These are phyloP conservation scores for Enteromius paludinosus DNA, from an alignment of 2,797 vertebrate species.

Conservation along the genomic window DNA sequence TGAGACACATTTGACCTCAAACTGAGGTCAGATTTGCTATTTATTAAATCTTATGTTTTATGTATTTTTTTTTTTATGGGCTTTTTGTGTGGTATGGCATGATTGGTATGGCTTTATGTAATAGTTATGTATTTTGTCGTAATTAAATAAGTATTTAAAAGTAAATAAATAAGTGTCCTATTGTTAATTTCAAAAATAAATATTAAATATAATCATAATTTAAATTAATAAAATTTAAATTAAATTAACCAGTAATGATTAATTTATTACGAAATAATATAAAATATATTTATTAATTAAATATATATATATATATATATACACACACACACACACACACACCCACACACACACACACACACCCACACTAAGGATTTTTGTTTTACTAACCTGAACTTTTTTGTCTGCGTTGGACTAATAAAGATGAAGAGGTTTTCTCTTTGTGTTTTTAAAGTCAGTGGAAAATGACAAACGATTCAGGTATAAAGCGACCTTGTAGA, in stretches of 20 bases:
- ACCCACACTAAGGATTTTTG: background rate
- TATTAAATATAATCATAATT: too few relatives aligned
- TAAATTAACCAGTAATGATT: background rate
- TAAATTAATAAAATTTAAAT: background rate
- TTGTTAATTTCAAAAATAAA: too few relatives aligned
- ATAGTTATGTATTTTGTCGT: too few relatives aligned
- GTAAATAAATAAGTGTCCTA: too few relatives aligned
- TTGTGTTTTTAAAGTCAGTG: background rate
- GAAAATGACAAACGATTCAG: slow-evolving; percentile 8
- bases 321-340: too few relatives aligned
- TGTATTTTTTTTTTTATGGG: background rate
- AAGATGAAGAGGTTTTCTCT: background rate
- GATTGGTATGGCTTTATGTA: background rate
- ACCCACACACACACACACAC: too few relatives aligned
- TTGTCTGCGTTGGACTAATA: background rate
- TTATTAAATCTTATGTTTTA: background rate
- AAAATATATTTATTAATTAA: too few relatives aligned
- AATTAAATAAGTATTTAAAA: too few relatives aligned
- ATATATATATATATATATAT: too few relatives aligned
- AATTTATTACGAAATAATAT: background rate
- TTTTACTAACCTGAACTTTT: background rate
- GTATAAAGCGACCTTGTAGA: background rate
- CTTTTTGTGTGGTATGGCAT: background rate
- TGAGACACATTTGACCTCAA: background rate
- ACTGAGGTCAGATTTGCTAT: background rate